Evolutionary conservation across 2,888 invertebrate genomes (phyloP).

Genomic region (Papilio protenor): DNA sequence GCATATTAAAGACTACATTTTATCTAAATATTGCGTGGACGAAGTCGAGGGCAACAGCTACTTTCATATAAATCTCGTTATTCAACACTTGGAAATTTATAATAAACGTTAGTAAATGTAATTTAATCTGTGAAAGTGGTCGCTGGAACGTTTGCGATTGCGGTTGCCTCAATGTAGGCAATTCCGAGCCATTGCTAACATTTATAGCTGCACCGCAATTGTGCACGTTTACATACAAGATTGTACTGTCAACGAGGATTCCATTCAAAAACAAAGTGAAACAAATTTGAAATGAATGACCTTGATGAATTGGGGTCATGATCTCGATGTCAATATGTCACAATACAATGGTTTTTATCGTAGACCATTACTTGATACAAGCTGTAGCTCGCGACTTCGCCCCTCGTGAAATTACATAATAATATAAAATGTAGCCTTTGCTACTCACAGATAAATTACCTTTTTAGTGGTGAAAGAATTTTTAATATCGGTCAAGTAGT

Average conservation of each 20-base stretch:
- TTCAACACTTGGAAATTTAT: not conserved
- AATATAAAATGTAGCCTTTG: no score
- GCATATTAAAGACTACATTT: no score
- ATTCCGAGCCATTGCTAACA: conserved; percentile 29
- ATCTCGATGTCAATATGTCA: no score
- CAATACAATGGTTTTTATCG: no score
- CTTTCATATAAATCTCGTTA: not conserved
- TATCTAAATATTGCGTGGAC: no score
- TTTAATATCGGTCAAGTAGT: no score
- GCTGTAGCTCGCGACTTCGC: no score
- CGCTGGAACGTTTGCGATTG: conserved; percentile 33
- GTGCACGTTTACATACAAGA: conserved; percentile 10
- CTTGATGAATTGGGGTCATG: not conserved
- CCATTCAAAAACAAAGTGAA: not conserved
- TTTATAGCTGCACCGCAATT: conserved; percentile 30
- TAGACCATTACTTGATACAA: no score
- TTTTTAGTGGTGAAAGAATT: no score
- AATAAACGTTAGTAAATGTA: conserved; percentile 23
- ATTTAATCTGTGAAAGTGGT: conserved; percentile 33
- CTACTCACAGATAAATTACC: no score
- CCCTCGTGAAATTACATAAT: no score
- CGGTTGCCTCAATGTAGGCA: conserved; percentile 27
- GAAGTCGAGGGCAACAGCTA: no score
- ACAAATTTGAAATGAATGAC: not conserved
- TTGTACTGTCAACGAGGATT: not conserved